A percentile compares a stretch with the other conserved stretches of the same genome.
Conservation (phyloP, 2,113 vertebrate genomes). For the Camelus dromedarius region DNA sequence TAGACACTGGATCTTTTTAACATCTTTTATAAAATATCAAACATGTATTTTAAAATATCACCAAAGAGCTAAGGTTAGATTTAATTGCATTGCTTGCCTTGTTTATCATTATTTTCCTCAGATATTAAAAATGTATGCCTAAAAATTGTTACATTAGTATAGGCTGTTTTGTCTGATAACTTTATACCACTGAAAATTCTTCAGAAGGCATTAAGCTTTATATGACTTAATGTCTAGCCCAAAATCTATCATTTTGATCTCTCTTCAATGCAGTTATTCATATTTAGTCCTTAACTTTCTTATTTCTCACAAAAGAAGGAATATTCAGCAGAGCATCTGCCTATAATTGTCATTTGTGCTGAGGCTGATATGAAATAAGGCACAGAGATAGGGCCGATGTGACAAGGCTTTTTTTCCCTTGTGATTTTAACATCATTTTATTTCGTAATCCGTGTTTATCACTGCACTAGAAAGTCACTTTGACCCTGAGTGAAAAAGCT, state of each 20-base stretch:
- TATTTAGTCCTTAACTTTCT: background rate
- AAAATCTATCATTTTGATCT: background rate
- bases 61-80: background rate
- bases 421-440: slow-evolving; percentile 6
- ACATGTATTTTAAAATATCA: background rate
- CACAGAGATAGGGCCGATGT: background rate
- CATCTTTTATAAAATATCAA: background rate
- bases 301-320: background rate
- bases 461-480: slow-evolving; percentile 8
- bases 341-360: background rate
- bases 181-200: background rate
- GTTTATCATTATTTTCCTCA: background rate
- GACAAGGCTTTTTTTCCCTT: background rate
- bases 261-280: background rate
- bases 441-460: slow-evolving; percentile 24
- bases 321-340: background rate
- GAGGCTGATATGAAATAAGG: background rate
- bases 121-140: background rate
- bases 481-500: background rate
- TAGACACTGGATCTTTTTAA: background rate
- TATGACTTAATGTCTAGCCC: background rate
- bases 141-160: background rate
- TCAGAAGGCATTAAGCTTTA: background rate
- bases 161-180: background rate
- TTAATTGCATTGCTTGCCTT: background rate